Conservation (phyloP, 2,797 vertebrate species). For the Leptoclinus maculatus region DNA sequence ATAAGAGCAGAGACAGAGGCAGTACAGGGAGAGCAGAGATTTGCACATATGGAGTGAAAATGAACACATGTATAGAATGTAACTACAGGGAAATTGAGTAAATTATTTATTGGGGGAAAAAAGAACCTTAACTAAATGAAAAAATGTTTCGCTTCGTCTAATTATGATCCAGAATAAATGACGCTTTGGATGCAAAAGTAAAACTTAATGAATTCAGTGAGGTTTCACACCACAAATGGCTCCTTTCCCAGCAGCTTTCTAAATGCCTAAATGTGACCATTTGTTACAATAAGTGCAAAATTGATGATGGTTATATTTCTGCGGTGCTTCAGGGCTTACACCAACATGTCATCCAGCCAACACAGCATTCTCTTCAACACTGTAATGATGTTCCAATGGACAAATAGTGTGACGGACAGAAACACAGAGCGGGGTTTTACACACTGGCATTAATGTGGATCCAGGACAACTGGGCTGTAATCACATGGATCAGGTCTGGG, state of each 20-base stretch:
- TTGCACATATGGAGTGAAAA: not conserved
- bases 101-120: not conserved
- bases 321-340: conserved; percentile 17
- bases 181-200: not conserved
- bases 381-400: not conserved
- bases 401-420: not conserved
- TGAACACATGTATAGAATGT: not conserved
- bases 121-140: not conserved
- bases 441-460: not conserved
- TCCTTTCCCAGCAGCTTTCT: not conserved
- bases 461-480: not conserved
- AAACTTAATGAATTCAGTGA: not conserved
- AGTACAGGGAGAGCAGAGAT: not conserved
- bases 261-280: conserved; percentile 12
- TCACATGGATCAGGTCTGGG: not conserved
- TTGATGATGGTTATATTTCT: conserved; percentile 36
- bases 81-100: not conserved
- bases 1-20: not conserved
- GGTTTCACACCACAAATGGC: not conserved
- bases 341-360: conserved; percentile 22
- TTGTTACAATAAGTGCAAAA: not conserved
- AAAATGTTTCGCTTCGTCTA: not conserved
- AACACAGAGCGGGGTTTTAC: not conserved
- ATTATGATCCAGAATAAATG: not conserved
- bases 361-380: not conserved